Conservation (phyloP, 2,888 invertebrate species). For the Macrophya alboannulata region DNA sequence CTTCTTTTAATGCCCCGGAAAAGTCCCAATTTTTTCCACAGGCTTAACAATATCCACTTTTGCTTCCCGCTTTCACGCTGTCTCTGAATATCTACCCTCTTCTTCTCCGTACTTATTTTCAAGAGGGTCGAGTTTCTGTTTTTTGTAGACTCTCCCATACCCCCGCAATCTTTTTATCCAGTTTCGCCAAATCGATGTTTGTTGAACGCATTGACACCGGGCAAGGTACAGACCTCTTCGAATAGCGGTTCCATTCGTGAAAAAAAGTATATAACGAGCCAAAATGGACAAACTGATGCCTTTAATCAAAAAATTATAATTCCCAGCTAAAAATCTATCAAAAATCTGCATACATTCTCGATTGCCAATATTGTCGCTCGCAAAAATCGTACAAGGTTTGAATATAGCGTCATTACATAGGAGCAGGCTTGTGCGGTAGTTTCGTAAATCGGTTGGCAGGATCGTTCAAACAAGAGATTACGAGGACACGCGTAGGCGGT, state of each 20-base stretch:
- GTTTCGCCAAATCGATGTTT: not conserved
- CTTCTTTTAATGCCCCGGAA: constrained; percentile 40
- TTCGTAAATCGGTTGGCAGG: constrained; percentile 26
- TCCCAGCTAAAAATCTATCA: not conserved
- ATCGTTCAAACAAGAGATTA: constrained; percentile 24
- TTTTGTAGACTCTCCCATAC: not conserved
- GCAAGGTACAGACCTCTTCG: not conserved
- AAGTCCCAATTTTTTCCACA: constrained; percentile 48
- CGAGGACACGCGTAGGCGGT: constrained; percentile 1
- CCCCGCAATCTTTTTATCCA: not conserved
- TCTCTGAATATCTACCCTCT: constrained; percentile 30
- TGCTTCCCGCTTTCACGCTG: constrained; percentile 27
- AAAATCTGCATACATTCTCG: not conserved
- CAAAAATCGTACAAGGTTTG: not conserved
- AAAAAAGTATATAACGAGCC: not conserved
- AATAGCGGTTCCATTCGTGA: not conserved
- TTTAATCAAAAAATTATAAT: not conserved
- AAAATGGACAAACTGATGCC: not conserved
- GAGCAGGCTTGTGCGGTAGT: not conserved
- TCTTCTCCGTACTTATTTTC: not conserved
- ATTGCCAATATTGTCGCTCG: not conserved
- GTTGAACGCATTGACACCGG: constrained; percentile 1
- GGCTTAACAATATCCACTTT: constrained; percentile 46
- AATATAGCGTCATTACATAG: constrained; percentile 1
- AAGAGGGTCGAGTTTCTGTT: constrained; percentile 25